Percentiles rank a stretch among this genome's conserved stretches.
Evolutionary conservation across 2,888 invertebrate genomes (phyloP).

Genomic region (Hirtodrosophila confusa): DNA sequence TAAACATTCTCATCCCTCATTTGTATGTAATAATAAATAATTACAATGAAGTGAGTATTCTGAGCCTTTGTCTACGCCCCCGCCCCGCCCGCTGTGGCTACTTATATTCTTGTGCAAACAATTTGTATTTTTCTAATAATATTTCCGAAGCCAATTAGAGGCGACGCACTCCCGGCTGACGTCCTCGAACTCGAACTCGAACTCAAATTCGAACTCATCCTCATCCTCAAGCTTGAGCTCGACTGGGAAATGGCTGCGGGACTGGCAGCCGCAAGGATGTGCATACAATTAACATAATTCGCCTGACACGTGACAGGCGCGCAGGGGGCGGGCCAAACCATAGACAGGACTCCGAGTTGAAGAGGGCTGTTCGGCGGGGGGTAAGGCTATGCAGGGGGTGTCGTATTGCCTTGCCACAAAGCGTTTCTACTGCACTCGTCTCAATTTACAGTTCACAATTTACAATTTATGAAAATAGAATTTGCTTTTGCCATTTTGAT

Average conservation of each 20-base stretch:
- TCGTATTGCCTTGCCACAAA: conserved; percentile 56
- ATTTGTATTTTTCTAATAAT: conserved; percentile 67
- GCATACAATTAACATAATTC: conserved; percentile 84
- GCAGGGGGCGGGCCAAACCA: conserved; percentile 1
- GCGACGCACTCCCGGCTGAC: conserved; percentile 55
- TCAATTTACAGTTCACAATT: conserved; percentile 77
- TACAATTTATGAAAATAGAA: conserved; percentile 77
- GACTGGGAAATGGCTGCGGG: conserved; percentile 38
- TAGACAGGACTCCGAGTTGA: not conserved
- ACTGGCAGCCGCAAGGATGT: conserved; percentile 70
- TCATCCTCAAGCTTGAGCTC: not conserved
- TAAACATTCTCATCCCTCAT: too few species aligned
- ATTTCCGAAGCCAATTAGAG: conserved; percentile 75
- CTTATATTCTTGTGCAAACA: conserved; percentile 42
- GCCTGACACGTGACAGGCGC: conserved; percentile 83
- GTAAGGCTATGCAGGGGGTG: too few species aligned
- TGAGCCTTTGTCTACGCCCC: not conserved
- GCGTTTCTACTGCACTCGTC: conserved; percentile 61
- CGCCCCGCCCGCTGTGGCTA: conserved; percentile 11
- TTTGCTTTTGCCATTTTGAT: conserved; percentile 73
- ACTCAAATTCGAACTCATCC: too few species aligned
- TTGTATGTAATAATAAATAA: too few species aligned
- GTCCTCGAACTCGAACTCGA: not conserved
- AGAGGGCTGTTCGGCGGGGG: not conserved
- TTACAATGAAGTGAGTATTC: conserved; percentile 1